Base-by-base conservation (phyloP, 2,113 vertebrate species). In the Cyanoramphus novaezelandiae region DNA sequence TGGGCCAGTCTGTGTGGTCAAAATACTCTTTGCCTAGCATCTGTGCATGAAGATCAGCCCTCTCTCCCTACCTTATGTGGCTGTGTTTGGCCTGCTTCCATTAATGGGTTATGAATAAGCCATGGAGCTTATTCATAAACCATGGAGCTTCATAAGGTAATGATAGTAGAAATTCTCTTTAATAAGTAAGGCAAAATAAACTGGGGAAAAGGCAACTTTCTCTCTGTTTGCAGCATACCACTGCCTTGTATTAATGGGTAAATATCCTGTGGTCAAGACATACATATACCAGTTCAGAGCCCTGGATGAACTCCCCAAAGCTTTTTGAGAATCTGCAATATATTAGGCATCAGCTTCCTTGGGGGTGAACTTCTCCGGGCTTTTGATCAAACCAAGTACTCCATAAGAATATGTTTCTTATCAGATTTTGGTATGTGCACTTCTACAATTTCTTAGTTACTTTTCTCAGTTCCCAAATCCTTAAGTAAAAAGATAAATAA, bases 1-100 rank as follows among this genome's bases (percentile, higher is more conserved):
- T 1, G 2, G 43, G 31, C 9, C 60, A 68, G 8, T 17, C 10
- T 3, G 0, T 5, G 15, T n/a, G 2, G 15, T 44, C 24, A 68
- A 75, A 64, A 60, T 27, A 14, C 1, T 25, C 41, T 74, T 80
- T 72, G 35, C 31, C 44, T 80, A 37, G 21, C 29, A 55, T 39
- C 43, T 65, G 17, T 50, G 13, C 2, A 0, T 29, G n/a, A 83
- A 57, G 49, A 88, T 9, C 50, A 92, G 8, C 18, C n/a, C 10
- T 69, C 5, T 1, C 5, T 39, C 28, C 4, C 27, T 27, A 2
- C 10, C 13, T 82, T 28, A 35, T 1, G 0, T 0, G 1, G 39
- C 29, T 82, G 5, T 57, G 31, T 53, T 72, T 64, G 52, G 17
- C 11, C 19, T 87, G 13, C 11, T 62, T 84, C 46, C 9, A 17